These are phyloP conservation scores for Centropyge bicolor DNA, from an alignment of 2,797 vertebrate genomes.

Conservation along the genomic window DNA sequence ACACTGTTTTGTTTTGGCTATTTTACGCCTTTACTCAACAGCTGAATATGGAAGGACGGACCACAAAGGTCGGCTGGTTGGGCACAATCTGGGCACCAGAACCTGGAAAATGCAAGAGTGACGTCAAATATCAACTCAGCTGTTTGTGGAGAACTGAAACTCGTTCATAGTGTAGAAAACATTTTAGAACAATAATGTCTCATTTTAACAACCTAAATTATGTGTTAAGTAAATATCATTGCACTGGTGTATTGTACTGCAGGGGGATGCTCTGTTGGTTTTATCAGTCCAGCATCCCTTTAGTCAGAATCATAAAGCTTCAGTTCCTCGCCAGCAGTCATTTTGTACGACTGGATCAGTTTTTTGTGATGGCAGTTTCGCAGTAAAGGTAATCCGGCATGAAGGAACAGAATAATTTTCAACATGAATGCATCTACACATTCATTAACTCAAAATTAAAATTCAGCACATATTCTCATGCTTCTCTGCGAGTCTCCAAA, in stretches of 20 bases:
- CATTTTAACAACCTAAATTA: background rate
- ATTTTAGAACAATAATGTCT: too few species aligned
- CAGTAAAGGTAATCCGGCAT: slow-evolving; percentile 7
- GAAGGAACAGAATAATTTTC: slow-evolving; percentile 19
- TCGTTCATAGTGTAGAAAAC: background rate
- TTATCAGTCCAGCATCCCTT: background rate
- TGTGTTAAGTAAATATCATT: background rate
- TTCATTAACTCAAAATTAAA: slow-evolving; percentile 20
- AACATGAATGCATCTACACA: slow-evolving; percentile 13
- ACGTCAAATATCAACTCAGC: background rate
- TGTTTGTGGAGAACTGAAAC: background rate
- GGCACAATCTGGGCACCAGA: background rate
- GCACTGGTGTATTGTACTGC: background rate
- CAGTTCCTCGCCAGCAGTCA: background rate
- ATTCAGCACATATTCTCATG: slow-evolving; percentile 20
- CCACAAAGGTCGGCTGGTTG: background rate
- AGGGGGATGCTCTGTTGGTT: background rate
- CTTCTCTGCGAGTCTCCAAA: slow-evolving; percentile 40
- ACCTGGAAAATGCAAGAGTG: background rate
- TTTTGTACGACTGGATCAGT: background rate
- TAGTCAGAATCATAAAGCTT: background rate
- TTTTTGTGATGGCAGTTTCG: background rate
- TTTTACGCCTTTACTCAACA: background rate
- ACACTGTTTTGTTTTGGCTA: background rate
- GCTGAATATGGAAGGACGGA: background rate